Conservation (phyloP, 2,888 invertebrate genomes). For the Erynnis tages region DNA sequence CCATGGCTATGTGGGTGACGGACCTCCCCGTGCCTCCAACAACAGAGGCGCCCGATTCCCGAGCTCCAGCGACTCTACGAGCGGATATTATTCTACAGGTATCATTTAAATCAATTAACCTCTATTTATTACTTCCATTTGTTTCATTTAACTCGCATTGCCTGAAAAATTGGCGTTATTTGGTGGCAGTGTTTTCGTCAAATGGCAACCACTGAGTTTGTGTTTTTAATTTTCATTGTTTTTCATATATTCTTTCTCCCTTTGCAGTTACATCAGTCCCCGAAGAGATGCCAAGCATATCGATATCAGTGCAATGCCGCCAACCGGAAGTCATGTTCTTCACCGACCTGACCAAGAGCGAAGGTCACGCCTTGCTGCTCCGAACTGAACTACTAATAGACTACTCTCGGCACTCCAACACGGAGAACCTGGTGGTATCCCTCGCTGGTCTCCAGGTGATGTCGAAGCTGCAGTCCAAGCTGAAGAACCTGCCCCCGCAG, state of each 20-base stretch:
- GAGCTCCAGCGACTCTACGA: constrained; percentile 80
- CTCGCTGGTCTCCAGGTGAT: constrained; percentile 70
- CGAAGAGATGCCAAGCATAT: constrained; percentile 80
- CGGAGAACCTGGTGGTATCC: constrained; percentile 82
- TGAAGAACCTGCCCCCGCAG: constrained; percentile 79
- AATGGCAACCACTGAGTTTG: too few relatives aligned
- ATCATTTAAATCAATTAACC: constrained; percentile 26
- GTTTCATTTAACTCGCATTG: too few relatives aligned
- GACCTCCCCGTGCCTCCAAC: constrained; percentile 51
- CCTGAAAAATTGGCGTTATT: too few relatives aligned
- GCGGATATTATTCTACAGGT: constrained; percentile 81
- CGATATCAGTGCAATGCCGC: constrained; percentile 87
- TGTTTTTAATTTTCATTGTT: too few relatives aligned
- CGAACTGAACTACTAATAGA: constrained; percentile 86
- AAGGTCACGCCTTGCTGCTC: constrained; percentile 84
- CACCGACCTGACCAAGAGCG: constrained; percentile 83
- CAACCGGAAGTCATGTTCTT: constrained; percentile 90
- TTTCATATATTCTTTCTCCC: not conserved
- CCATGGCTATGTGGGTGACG: constrained; percentile 86
- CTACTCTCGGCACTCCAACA: constrained; percentile 85
- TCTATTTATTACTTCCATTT: too few relatives aligned
- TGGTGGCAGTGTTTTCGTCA: too few relatives aligned
- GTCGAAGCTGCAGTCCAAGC: constrained; percentile 81
- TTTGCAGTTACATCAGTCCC: constrained; percentile 70
- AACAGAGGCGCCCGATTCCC: constrained; percentile 59